Percentiles rank a stretch among this genome's conserved stretches.
These are phyloP conservation scores for Watsonalla cultraria DNA, from an alignment of 2,888 invertebrate genomes.

Conservation along the genomic window DNA sequence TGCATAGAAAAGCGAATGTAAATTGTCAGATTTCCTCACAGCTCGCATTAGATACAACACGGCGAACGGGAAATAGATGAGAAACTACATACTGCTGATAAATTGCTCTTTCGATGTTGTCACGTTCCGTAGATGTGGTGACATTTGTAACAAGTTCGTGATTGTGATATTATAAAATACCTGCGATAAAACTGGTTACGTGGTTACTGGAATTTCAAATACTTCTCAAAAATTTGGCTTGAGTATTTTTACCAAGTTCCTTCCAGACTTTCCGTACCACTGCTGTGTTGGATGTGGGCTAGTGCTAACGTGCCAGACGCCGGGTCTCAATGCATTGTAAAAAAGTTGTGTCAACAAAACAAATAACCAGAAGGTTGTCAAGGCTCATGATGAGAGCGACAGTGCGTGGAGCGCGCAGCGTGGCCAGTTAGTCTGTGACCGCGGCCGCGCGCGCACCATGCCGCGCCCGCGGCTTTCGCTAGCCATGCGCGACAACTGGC, in stretches of 20 bases:
- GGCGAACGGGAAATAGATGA: background rate
- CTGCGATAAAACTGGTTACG: too few relatives aligned
- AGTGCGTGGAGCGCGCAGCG: conserved; percentile 23
- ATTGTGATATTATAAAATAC: too few relatives aligned
- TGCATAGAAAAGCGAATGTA: conserved; percentile 29
- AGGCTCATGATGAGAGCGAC: conserved; percentile 27
- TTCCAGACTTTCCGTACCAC: too few relatives aligned
- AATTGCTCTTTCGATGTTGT: background rate
- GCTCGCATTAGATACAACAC: conserved; percentile 14
- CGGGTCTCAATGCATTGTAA: conserved; percentile 5
- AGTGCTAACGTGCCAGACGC: background rate
- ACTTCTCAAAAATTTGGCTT: too few relatives aligned
- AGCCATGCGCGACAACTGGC: conserved; percentile 79
- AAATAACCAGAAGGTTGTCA: conserved; percentile 17
- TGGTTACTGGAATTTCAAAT: too few relatives aligned
- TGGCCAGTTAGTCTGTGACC: conserved; percentile 54
- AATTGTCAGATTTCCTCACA: conserved; percentile 31
- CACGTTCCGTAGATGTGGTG: background rate
- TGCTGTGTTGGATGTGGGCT: too few relatives aligned
- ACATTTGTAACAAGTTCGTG: too few relatives aligned
- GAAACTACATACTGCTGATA: background rate
- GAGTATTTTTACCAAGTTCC: too few relatives aligned
- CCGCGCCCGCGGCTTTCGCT: conserved; percentile 72
- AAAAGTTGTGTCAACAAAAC: conserved; percentile 19
- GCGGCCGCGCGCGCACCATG: conserved; percentile 74